phyloP scores from a whole-genome alignment of 1,140 invertebrate species.

The Reticulitermes speratus region DNA sequence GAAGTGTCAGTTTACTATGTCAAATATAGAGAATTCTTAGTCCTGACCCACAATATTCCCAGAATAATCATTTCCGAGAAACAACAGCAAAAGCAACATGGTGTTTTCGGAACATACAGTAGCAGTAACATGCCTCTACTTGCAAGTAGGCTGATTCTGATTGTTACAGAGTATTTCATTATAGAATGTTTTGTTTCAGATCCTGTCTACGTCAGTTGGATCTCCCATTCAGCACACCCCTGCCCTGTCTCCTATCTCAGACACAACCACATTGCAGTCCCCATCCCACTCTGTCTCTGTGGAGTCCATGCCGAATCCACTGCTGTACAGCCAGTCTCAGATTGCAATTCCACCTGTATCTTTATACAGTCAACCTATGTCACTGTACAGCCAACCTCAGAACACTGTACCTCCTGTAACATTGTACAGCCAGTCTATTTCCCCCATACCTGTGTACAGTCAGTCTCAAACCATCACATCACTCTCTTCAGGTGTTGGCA shows the following conservation, averaged over 20 bases:
- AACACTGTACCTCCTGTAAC: background rate
- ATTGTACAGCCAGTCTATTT: background rate
- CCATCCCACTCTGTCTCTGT: background rate
- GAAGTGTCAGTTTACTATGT: no score
- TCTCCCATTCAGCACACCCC: slow-evolving; percentile 43
- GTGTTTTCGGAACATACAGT: no score
- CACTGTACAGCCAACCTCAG: background rate
- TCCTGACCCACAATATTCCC: no score
- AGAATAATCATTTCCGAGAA: no score
- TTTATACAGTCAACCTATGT: background rate
- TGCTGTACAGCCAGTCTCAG: background rate
- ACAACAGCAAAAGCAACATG: no score
- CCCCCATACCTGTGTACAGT: background rate
- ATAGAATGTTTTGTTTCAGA: slow-evolving; percentile 46
- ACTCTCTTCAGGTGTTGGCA: background rate
- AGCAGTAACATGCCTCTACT: no score
- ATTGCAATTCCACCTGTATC: background rate
- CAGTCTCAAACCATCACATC: background rate
- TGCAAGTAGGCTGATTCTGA: no score
- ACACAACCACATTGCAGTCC: slow-evolving; percentile 31
- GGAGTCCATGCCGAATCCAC: background rate
- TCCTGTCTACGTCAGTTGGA: slow-evolving; percentile 61
- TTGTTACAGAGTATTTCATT: background rate
- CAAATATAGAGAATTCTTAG: no score
- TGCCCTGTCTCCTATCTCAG: slow-evolving; percentile 39